phyloP scores from a whole-genome alignment of 2,888 invertebrate species.

The Dexiosoma caninum region DNA sequence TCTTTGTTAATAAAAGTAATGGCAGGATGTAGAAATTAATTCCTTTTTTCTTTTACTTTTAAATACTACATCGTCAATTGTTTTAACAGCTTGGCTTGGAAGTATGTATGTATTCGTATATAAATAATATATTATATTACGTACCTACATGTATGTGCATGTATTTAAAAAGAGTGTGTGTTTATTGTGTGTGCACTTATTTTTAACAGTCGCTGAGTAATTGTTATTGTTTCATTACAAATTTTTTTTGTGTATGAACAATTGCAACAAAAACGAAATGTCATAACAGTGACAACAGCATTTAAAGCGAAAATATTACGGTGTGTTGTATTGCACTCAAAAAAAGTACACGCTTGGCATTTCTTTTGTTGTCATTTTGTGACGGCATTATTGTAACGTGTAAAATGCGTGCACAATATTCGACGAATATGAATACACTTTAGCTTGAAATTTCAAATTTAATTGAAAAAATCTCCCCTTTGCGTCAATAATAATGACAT shows the following conservation, averaged over 20 bases:
- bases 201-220: too few relatives aligned
- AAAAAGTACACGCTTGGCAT: too few relatives aligned
- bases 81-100: constrained; percentile 5
- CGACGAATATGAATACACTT: too few relatives aligned
- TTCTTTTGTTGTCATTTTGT: too few relatives aligned
- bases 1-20: neutral
- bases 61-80: neutral
- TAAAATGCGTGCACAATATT: too few relatives aligned
- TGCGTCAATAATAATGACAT: too few relatives aligned
- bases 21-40: neutral
- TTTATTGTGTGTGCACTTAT: constrained; percentile 20
- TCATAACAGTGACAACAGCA: constrained; percentile 18
- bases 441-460: too few relatives aligned
- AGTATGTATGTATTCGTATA: neutral
- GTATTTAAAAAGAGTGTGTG: constrained; percentile 45
- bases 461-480: too few relatives aligned
- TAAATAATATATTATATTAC: too few relatives aligned
- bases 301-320: constrained; percentile 24
- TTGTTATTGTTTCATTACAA: constrained; percentile 41
- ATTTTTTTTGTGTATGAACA: constrained; percentile 16
- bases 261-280: constrained; percentile 11
- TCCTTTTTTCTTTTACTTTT: too few relatives aligned
- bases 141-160: constrained; percentile 22
- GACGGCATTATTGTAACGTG: too few relatives aligned
- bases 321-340: constrained; percentile 47